phyloP scores from a whole-genome alignment of 1,140 invertebrate species.

The Dinoponera quadriceps region DNA sequence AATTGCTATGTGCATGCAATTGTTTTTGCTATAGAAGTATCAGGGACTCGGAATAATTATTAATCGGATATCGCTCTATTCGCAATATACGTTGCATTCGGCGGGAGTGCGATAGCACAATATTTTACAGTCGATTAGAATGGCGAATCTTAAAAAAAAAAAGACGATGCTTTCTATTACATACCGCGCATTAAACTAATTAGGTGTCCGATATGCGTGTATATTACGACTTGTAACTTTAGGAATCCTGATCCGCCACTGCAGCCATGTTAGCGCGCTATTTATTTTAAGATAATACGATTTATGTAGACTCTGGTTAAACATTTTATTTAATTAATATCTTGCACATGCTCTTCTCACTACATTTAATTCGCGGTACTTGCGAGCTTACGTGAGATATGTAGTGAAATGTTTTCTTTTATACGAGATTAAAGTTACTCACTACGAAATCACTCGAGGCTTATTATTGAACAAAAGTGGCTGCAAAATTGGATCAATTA shows the following conservation, averaged over 20 bases:
- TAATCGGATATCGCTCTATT: conserved; percentile 1
- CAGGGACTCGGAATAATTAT: conserved; percentile 14
- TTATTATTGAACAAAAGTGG: too few relatives aligned
- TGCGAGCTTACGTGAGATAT: too few relatives aligned
- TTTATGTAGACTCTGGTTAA: too few relatives aligned
- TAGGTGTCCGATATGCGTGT: neutral
- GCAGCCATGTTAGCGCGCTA: neutral
- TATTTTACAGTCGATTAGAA: conserved; percentile 2
- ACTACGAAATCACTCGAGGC: too few relatives aligned
- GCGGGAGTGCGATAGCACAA: neutral
- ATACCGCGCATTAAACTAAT: conserved; percentile 7
- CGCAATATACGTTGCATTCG: neutral
- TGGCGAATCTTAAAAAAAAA: neutral
- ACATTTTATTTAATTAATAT: too few relatives aligned
- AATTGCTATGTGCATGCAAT: neutral
- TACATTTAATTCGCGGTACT: too few relatives aligned
- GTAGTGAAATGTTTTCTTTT: too few relatives aligned
- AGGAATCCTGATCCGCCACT: conserved; percentile 4
- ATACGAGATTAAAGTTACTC: too few relatives aligned
- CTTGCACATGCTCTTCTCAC: too few relatives aligned
- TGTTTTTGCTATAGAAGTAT: neutral
- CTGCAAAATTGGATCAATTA: too few relatives aligned
- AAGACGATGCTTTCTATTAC: conserved; percentile 16
- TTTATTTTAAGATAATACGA: too few relatives aligned
- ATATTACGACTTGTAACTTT: conserved; percentile 6